Percentiles rank a stretch among this genome's conserved stretches.
These are phyloP conservation scores for Xylota sylvarum DNA, from an alignment of 2,888 invertebrate genomes.

Conservation along the genomic window DNA sequence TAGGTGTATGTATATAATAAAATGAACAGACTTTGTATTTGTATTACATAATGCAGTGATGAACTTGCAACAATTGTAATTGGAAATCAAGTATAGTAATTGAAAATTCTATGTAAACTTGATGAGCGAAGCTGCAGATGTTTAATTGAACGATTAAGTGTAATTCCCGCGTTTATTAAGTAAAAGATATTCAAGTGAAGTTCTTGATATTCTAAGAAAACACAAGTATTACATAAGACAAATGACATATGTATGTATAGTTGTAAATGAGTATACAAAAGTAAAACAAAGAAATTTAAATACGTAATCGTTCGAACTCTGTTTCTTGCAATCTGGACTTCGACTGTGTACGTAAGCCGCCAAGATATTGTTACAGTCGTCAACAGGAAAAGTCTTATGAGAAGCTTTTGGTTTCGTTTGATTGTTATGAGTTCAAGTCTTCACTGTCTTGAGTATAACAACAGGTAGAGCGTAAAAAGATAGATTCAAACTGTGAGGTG, in stretches of 20 bases:
- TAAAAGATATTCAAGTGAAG: neutral
- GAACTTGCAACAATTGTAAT: neutral
- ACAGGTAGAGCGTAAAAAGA: no score
- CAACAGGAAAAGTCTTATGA: no score
- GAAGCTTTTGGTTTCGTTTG: no score
- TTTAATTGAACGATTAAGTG: constrained; percentile 2
- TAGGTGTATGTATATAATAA: neutral
- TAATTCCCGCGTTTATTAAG: neutral
- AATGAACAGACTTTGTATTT: neutral
- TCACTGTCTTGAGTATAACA: no score
- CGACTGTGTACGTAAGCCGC: no score
- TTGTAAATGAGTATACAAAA: no score
- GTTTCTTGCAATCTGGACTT: no score
- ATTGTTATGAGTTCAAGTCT: no score
- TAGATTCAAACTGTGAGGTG: no score
- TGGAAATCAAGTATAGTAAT: neutral
- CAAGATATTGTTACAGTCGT: no score
- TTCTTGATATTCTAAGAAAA: neutral
- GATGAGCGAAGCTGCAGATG: neutral
- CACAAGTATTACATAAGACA: neutral
- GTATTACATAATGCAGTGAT: neutral
- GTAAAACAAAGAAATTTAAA: no score
- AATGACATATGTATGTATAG: neutral
- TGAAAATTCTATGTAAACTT: neutral
- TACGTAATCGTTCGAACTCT: no score